Conservation (phyloP, 2,113 vertebrate species). For the Coturnix japonica region DNA sequence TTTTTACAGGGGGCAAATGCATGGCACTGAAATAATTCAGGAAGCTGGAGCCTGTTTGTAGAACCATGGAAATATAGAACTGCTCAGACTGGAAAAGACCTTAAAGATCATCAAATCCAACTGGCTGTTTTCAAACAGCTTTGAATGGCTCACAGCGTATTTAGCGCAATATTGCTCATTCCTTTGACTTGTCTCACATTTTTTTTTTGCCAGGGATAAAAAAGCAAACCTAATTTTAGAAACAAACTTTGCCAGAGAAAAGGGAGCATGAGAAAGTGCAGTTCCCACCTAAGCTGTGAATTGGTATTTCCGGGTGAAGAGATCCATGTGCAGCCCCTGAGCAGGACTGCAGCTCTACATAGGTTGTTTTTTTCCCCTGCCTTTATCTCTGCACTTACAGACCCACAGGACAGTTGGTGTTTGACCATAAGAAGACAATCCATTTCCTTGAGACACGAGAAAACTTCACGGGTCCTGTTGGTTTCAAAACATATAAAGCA, state of each 20-base stretch:
- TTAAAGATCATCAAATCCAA: too few relatives aligned
- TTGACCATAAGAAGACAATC: not conserved
- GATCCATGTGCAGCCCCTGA: not conserved
- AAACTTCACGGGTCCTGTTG: not conserved
- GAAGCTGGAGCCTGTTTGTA: not conserved
- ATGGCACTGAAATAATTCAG: not conserved
- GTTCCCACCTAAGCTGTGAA: not conserved
- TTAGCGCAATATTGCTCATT: not conserved
- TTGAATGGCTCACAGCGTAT: not conserved
- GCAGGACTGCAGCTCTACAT: not conserved
- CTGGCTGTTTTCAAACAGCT: not conserved
- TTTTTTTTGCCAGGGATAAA: not conserved
- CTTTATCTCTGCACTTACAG: not conserved
- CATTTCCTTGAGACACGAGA: not conserved
- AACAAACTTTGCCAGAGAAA: slow-evolving; percentile 20
- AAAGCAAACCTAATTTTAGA: slow-evolving; percentile 29
- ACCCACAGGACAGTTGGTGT: not conserved
- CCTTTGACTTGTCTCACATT: not conserved
- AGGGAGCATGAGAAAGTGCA: slow-evolving; percentile 43
- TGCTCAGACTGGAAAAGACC: too few relatives aligned
- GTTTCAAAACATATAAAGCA: not conserved
- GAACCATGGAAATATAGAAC: too few relatives aligned
- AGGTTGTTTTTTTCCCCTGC: not conserved
- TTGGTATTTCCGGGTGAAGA: slow-evolving; percentile 40
- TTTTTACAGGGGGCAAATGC: not conserved